phyloP scores from a whole-genome alignment of 92 coral and sea anemone genomes.

The Palythoa heliodiscus region DNA sequence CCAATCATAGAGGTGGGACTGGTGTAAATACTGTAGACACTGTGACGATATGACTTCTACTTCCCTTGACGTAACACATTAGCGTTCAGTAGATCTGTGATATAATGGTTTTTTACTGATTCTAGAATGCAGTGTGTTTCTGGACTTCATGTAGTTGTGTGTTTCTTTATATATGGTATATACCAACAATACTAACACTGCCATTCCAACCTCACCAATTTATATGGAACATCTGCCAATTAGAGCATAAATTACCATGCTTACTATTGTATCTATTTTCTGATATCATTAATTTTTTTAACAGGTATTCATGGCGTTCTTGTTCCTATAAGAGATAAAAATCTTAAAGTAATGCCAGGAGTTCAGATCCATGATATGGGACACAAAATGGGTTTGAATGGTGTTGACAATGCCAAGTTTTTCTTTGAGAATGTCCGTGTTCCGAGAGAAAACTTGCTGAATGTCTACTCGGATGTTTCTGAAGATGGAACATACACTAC shows the following conservation, averaged over 20 bases:
- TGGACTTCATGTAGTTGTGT: too few relatives aligned
- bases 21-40: too few relatives aligned
- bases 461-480: constrained; percentile 76
- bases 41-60: too few relatives aligned
- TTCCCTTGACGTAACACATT: too few relatives aligned
- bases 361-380: constrained; percentile 88
- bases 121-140: too few relatives aligned
- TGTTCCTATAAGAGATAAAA: constrained; percentile 76
- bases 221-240: not conserved
- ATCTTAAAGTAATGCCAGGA: constrained; percentile 71
- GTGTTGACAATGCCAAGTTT: constrained; percentile 86
- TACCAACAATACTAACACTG: too few relatives aligned
- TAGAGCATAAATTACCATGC: not conserved
- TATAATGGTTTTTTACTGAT: too few relatives aligned
- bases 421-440: constrained; percentile 80
- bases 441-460: constrained; percentile 81
- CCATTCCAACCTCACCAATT: not conserved
- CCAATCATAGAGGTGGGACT: too few relatives aligned
- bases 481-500: constrained; percentile 83
- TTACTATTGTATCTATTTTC: not conserved
- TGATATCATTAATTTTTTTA: not conserved
- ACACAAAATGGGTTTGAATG: constrained; percentile 86
- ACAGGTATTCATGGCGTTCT: constrained; percentile 83
- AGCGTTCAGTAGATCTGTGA: too few relatives aligned
- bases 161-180: too few relatives aligned